Evolutionary conservation across 2,113 vertebrate species (phyloP).

Genomic region (Xyliphius kryptos): DNA sequence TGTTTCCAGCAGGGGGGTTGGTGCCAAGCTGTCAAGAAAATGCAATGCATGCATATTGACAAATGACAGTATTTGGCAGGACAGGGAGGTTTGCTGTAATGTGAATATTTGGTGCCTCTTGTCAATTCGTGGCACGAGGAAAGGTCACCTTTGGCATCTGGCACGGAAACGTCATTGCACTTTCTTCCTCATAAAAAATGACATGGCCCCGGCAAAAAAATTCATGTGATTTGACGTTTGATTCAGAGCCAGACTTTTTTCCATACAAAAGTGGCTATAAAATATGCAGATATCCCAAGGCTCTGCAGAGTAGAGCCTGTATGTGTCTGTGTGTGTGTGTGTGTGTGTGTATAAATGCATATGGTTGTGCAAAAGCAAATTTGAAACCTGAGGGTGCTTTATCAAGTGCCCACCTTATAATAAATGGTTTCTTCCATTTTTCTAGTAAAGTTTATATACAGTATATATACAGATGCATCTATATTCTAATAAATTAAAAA

Average conservation of each 20-base stretch:
- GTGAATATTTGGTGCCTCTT: constrained; percentile 30
- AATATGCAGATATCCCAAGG: constrained; percentile 60
- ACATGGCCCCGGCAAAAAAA: constrained; percentile 22
- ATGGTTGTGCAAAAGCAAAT: constrained; percentile 27
- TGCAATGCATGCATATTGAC: constrained; percentile 29
- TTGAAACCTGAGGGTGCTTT: constrained; percentile 18
- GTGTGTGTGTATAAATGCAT: no score
- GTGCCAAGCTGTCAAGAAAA: constrained; percentile 39
- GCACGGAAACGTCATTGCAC: constrained; percentile 24
- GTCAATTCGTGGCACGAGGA: constrained; percentile 16
- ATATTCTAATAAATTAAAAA: no score
- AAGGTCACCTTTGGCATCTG: constrained; percentile 46
- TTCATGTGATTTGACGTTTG: constrained; percentile 43
- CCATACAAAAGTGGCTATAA: constrained; percentile 61
- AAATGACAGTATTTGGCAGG: constrained; percentile 42
- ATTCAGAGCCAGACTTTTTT: constrained; percentile 45
- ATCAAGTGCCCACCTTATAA: constrained; percentile 1
- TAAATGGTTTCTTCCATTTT: constrained; percentile 21
- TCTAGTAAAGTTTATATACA: constrained; percentile 12
- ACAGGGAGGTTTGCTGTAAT: constrained; percentile 17
- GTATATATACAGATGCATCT: no score
- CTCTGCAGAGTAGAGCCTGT: constrained; percentile 51
- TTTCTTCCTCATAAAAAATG: constrained; percentile 43
- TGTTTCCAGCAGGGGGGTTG: background rate
- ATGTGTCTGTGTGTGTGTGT: no score